Conservation (phyloP, 2,888 invertebrate genomes). For the Agelastica alni region DNA sequence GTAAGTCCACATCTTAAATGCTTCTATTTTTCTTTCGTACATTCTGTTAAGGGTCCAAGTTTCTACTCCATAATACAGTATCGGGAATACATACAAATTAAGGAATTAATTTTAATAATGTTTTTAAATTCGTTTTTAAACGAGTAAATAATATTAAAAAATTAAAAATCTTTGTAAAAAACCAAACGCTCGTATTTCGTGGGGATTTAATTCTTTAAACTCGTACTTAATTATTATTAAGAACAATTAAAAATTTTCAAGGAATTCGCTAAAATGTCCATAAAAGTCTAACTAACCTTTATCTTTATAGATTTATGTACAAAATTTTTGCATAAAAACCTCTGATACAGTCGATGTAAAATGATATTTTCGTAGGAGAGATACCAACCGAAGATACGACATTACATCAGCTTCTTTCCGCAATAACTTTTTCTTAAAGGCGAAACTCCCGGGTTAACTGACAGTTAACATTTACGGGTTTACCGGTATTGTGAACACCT, state of each 20-base stretch:
- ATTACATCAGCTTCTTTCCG: conserved; percentile 20
- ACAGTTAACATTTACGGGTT: conserved; percentile 18
- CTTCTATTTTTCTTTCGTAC: no score
- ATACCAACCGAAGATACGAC: conserved; percentile 26
- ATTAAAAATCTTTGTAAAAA: no score
- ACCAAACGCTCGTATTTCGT: no score
- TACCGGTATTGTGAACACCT: conserved; percentile 10
- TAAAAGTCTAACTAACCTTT: not conserved
- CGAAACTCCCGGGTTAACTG: conserved; percentile 10
- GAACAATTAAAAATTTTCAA: not conserved
- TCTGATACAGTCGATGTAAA: conserved; percentile 23
- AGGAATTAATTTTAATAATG: no score
- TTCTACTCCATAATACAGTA: no score
- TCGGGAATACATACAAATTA: no score
- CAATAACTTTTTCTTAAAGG: conserved; percentile 24
- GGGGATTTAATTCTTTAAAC: no score
- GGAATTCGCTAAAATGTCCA: not conserved
- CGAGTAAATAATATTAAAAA: no score
- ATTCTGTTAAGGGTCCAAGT: no score
- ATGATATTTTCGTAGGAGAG: conserved; percentile 27
- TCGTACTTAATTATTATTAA: no score
- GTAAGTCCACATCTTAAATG: no score
- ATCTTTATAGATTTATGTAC: conserved; percentile 27
- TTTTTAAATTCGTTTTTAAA: no score
- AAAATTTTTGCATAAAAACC: conserved; percentile 30